Base-by-base conservation (phyloP, 1,140 invertebrate genomes). In the Pogonognathellus flavescens region DNA sequence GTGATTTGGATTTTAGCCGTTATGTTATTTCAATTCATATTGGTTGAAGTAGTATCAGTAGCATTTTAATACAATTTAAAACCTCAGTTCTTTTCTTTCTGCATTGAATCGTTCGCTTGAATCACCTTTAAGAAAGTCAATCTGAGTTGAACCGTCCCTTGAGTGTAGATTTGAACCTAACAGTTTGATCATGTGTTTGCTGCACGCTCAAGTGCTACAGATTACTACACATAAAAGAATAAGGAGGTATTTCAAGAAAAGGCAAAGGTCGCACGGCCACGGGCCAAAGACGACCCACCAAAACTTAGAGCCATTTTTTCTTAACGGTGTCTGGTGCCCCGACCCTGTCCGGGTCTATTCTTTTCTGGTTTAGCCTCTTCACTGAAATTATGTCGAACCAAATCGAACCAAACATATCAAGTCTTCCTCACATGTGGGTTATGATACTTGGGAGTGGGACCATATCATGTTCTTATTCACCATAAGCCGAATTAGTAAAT, bases 211-310 rank as follows among this genome's bases (percentile, higher is more conserved):
- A 76, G 70, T 76, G 70, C 25, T 76, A 76, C 18, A 76, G 31
- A 72, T 72, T 76, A 76, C 49, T 76, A 76, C 22, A 70, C 5
- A 76, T 76, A 76, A 50, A 76, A 76, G 70, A 76, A 76, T 76
- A 76, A 76, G 70, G 41, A 76, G 70, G 70, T 16, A 76, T 18
- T 76, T n/a, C 14, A 76, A 76, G 70, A 76, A 76, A 76, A 76
- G 70, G 70, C 70, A 76, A 76, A 76, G 70, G 70, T 76, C 70
- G 70, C 41, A 76, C 70, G 70, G 70, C 70, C 70, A 76, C 70
- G 70, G 70, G 70, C 70, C 70, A 76, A 25, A 76, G 70, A 76
- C 70, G 70, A 76, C 70, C 70, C 41, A 76, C 14, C 70, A 18
- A 76, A 76, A 76, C 70, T 76, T 76, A 76, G 31, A 70, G 22